Evolutionary conservation across 2,888 invertebrate genomes (phyloP), one percentile per base, ranked within the genome.

Genomic region (Helleia helle): DNA sequence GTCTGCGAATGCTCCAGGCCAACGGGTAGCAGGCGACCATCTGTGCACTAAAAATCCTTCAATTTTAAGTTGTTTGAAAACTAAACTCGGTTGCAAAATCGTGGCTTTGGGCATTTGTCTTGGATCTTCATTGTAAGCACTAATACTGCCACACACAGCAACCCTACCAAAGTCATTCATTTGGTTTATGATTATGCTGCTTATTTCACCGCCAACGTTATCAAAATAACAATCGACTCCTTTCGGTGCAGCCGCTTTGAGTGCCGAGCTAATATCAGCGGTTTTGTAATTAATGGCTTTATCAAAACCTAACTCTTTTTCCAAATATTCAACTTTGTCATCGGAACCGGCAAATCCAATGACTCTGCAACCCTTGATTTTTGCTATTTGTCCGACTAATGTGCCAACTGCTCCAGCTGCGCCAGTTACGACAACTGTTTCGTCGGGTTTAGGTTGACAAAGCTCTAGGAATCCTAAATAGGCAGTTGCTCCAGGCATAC

Each of bases 321-420:
- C 86, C 3, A 91, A 63, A 90, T 90, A 91, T 47, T 86, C 67
- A 39, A 88, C 88, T 70, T 93, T 92, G 3, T 87, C 88, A 47
- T 91, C 89, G 0, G 87, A 77, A 1, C 92, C 91, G 6, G 90
- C 87, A 53, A 90, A 88, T 0, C 91, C 92, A 50, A 92, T 88
- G 0, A 91, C 65, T 42, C 37, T 54, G 28, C 62, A 65, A 51
- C 87, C 89, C 70, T 88, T 88, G 17, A 90, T 85, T 62, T 91
- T 91, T 0, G 88, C 91, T 43, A 92, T 89, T 68, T 92, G 91
- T 1, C 91, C 91, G 1, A 90, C 91, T n/a, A 88, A 65, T 50
- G 86, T 87, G 3, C 91, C 92, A 2, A 92, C 91, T n/a, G 90
- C 91, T 8, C 91, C 92, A 0, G 89, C 91, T 3, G 91, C 91